Conservation (phyloP, 2,888 invertebrate species). For the Amblyjoppa proteus region DNA sequence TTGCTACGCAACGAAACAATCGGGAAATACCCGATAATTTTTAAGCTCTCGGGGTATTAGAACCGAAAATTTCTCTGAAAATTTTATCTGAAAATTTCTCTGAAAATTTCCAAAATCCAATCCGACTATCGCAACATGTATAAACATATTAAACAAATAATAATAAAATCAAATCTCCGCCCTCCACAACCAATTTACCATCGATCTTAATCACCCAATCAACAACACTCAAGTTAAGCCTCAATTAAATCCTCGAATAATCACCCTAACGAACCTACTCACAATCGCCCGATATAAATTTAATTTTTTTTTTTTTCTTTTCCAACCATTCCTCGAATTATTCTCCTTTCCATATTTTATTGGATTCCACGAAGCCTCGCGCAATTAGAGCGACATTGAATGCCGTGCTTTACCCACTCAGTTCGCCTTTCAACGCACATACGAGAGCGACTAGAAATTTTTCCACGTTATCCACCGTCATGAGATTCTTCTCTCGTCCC, state of each 20-base stretch:
- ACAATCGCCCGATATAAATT: conserved; percentile 58
- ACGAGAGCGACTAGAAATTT: conserved; percentile 25
- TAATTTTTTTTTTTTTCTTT: conserved; percentile 46
- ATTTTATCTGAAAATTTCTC: no score
- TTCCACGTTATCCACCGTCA: conserved; percentile 26
- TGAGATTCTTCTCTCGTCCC: conserved; percentile 27
- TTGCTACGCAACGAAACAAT: no score
- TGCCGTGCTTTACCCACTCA: not conserved
- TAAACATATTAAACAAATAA: not conserved
- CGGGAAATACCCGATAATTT: no score
- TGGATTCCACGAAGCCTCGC: conserved; percentile 25
- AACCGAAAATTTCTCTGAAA: no score
- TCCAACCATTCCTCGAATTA: conserved; percentile 41
- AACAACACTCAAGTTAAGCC: not conserved
- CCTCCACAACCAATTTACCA: not conserved
- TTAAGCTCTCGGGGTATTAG: no score
- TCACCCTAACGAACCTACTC: not conserved
- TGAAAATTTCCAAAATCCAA: not conserved
- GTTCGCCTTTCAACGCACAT: not conserved
- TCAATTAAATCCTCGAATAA: conserved; percentile 29
- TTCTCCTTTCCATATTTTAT: conserved; percentile 30
- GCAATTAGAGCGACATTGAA: conserved; percentile 43
- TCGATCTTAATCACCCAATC: not conserved
- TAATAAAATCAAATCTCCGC: not conserved
- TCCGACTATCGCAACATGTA: not conserved